Percentiles rank a stretch among this genome's conserved stretches.
phyloP scores from a whole-genome alignment of 2,797 vertebrate genomes.

The Peromyscus nudipes region DNA sequence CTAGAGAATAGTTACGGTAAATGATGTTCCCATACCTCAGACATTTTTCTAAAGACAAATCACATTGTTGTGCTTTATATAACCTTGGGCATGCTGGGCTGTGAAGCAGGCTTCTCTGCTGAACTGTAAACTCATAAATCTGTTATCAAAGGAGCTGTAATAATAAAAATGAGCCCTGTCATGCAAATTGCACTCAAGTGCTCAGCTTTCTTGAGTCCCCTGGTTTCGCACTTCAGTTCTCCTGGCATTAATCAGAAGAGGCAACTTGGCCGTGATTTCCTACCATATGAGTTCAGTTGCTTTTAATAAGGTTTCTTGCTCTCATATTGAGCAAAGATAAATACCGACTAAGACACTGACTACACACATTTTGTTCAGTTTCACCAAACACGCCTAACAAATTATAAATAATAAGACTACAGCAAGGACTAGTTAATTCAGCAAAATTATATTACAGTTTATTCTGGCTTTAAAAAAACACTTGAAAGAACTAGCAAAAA shows the following conservation, averaged over 20 bases:
- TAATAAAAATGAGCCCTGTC: neutral
- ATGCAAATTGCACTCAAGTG: neutral
- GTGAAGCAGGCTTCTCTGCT: neutral
- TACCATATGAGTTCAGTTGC: neutral
- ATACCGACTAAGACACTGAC: conserved; percentile 26
- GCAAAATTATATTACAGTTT: conserved; percentile 59
- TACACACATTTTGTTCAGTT: conserved; percentile 9
- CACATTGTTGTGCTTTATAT: neutral
- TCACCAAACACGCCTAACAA: conserved; percentile 22
- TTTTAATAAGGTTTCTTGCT: conserved; percentile 28
- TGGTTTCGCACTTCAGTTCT: neutral
- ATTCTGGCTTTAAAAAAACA: conserved; percentile 31
- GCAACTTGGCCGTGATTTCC: neutral
- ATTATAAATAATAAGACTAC: conserved; percentile 39
- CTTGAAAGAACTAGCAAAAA: conserved; percentile 7
- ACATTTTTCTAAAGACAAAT: conserved; percentile 8
- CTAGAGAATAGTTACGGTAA: neutral
- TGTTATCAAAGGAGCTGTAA: neutral
- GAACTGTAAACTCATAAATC: neutral
- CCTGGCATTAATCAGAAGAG: neutral
- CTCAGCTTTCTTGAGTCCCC: neutral
- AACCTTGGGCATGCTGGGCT: neutral
- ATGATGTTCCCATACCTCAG: neutral
- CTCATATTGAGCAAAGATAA: conserved; percentile 18
- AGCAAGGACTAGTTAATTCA: conserved; percentile 21